phyloP scores from a whole-genome alignment of 1,140 invertebrate species.

The Magallana gigas region DNA sequence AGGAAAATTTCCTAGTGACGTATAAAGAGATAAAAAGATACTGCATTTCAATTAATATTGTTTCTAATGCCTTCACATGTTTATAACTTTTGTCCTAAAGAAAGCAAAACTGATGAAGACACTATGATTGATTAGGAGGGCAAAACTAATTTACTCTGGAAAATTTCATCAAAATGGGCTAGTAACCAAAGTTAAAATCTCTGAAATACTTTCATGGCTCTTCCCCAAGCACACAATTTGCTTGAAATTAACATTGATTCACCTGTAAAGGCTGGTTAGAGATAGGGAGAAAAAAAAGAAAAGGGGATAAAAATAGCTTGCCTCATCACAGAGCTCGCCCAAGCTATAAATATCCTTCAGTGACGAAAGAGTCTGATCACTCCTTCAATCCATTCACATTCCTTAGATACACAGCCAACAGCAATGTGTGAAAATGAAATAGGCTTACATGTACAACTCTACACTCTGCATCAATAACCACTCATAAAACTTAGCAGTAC shows the following conservation, averaged over 20 bases:
- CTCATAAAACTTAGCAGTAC: no score
- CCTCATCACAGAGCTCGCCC: conserved; percentile 3
- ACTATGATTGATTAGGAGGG: neutral
- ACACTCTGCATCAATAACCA: neutral
- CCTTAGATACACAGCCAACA: conserved; percentile 21
- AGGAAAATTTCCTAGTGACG: neutral
- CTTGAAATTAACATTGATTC: conserved; percentile 21
- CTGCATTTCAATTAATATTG: neutral
- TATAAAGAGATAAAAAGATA: neutral
- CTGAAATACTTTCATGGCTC: conserved; percentile 14
- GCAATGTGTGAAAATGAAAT: conserved; percentile 13
- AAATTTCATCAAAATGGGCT: neutral
- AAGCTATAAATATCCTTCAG: conserved; percentile 25
- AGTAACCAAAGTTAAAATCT: neutral
- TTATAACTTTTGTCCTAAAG: neutral
- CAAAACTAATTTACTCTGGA: neutral
- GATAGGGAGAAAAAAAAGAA: neutral
- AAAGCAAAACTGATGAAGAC: neutral
- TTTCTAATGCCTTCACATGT: neutral
- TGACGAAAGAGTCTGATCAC: conserved; percentile 22
- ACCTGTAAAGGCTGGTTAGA: neutral
- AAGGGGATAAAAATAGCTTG: conserved; percentile 1
- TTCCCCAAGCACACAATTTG: conserved; percentile 5
- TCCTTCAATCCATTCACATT: conserved; percentile 37
- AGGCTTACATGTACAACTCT: conserved; percentile 1